phyloP scores from a whole-genome alignment of 2,797 vertebrate species.

The Philypnodon macrostomus region DNA sequence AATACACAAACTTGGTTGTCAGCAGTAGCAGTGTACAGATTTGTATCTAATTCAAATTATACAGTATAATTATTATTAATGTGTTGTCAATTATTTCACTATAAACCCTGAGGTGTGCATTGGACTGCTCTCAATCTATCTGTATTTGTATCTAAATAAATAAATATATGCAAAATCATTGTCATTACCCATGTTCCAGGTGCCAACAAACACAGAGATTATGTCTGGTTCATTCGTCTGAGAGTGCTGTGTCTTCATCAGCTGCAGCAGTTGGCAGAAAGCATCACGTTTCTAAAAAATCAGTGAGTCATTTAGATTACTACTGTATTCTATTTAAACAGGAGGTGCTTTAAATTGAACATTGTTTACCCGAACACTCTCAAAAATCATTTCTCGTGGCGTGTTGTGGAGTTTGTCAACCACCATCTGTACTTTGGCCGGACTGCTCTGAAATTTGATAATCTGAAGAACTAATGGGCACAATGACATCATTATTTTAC shows the following conservation, averaged over 20 bases:
- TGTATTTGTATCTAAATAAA: too few relatives aligned
- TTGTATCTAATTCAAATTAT: too few relatives aligned
- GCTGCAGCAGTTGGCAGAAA: slow-evolving; percentile 80
- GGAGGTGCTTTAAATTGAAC: not conserved
- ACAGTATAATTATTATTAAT: too few relatives aligned
- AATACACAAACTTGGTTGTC: too few relatives aligned
- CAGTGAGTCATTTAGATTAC: not conserved
- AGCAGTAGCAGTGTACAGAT: too few relatives aligned
- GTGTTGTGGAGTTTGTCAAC: slow-evolving; percentile 75
- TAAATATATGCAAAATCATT: too few relatives aligned
- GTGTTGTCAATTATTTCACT: too few relatives aligned
- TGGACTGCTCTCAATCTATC: too few relatives aligned
- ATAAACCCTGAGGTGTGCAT: too few relatives aligned
- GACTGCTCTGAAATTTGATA: slow-evolving; percentile 76
- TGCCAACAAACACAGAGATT: slow-evolving; percentile 83
- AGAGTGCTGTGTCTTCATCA: slow-evolving; percentile 78
- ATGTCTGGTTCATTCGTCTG: slow-evolving; percentile 74
- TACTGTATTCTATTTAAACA: slow-evolving; percentile 1
- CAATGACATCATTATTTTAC: not conserved
- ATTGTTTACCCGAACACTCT: slow-evolving; percentile 78
- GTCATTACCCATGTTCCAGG: slow-evolving; percentile 84
- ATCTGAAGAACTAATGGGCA: slow-evolving; percentile 76
- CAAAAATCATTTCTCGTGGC: slow-evolving; percentile 77
- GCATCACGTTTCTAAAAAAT: slow-evolving; percentile 75
- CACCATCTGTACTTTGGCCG: slow-evolving; percentile 74